phyloP scores from a whole-genome alignment of 2,888 invertebrate species.

The Pecten maximus region DNA sequence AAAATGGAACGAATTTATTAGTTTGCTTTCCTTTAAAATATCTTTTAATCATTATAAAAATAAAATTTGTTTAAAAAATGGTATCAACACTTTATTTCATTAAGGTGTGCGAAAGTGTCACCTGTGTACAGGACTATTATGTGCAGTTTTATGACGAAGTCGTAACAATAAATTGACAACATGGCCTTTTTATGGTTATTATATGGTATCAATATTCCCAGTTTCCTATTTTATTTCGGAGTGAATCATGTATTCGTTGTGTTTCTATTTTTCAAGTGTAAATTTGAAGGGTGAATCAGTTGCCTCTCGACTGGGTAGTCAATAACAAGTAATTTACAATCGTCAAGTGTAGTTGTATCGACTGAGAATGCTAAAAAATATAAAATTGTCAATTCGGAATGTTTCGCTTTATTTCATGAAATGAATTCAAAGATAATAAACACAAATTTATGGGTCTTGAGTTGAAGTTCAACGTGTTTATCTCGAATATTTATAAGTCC shows the following conservation, averaged over 20 bases:
- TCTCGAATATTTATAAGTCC: conserved; percentile 13
- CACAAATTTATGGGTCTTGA: not conserved
- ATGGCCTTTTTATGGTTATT: not conserved
- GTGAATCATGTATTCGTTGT: conserved; percentile 11
- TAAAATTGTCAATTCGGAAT: not conserved
- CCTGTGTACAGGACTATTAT: not conserved
- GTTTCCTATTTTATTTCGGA: not conserved
- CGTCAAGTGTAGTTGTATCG: not conserved
- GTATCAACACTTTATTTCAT: not conserved
- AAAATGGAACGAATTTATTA: too few species aligned
- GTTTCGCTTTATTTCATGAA: conserved; percentile 25
- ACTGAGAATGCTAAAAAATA: not conserved
- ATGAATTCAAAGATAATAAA: conserved; percentile 14
- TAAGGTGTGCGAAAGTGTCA: not conserved
- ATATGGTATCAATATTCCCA: not conserved
- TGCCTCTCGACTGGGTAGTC: not conserved
- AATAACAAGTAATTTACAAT: not conserved
- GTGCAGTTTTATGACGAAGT: not conserved
- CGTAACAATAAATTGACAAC: conserved; percentile 4
- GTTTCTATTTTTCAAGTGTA: conserved; percentile 11
- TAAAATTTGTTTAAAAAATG: not conserved
- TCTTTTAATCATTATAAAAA: not conserved
- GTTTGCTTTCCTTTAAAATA: not conserved
- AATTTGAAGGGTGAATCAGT: not conserved
- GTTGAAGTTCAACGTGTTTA: not conserved